Evolutionary conservation across 2,113 vertebrate genomes (phyloP).

Genomic region (Planiliza haematocheilus): DNA sequence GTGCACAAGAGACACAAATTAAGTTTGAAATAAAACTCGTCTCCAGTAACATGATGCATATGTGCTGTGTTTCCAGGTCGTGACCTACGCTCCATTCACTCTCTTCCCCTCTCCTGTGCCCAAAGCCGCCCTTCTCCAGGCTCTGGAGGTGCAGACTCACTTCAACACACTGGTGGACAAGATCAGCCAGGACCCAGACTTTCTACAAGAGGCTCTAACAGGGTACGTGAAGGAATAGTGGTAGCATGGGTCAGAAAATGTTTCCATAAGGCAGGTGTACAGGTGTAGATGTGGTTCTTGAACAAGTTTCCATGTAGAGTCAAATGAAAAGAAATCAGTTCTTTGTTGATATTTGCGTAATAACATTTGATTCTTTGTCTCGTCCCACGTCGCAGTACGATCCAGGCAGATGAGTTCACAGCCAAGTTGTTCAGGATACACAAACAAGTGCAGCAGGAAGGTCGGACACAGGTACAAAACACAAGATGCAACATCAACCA

Average conservation of each 20-base stretch:
- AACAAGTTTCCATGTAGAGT: too few relatives aligned
- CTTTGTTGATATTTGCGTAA: too few relatives aligned
- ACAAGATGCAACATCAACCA: too few relatives aligned
- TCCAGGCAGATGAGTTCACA: slow-evolving; percentile 15
- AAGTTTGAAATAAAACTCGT: too few relatives aligned
- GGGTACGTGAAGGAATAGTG: slow-evolving; percentile 78
- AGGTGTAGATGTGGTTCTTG: too few relatives aligned
- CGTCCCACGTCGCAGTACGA: neutral
- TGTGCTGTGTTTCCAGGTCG: slow-evolving; percentile 79
- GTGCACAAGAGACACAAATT: too few relatives aligned
- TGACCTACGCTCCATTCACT: slow-evolving; percentile 90
- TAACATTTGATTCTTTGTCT: neutral
- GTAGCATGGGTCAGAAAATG: too few relatives aligned
- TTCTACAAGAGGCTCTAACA: slow-evolving; percentile 87
- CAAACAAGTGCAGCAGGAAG: slow-evolving; percentile 4
- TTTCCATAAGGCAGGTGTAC: too few relatives aligned
- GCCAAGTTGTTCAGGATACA: slow-evolving; percentile 11
- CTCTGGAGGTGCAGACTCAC: slow-evolving; percentile 88
- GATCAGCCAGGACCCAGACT: slow-evolving; percentile 88
- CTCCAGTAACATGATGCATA: too few relatives aligned
- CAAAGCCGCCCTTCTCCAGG: slow-evolving; percentile 84
- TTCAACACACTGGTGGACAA: slow-evolving; percentile 92
- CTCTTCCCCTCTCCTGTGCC: slow-evolving; percentile 90
- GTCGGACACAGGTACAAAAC: neutral
- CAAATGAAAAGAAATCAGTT: too few relatives aligned